A percentile compares a stretch with the other conserved stretches of the same genome.
Evolutionary conservation across 2,797 vertebrate species (phyloP).

Genomic region (Liparis tanakae): DNA sequence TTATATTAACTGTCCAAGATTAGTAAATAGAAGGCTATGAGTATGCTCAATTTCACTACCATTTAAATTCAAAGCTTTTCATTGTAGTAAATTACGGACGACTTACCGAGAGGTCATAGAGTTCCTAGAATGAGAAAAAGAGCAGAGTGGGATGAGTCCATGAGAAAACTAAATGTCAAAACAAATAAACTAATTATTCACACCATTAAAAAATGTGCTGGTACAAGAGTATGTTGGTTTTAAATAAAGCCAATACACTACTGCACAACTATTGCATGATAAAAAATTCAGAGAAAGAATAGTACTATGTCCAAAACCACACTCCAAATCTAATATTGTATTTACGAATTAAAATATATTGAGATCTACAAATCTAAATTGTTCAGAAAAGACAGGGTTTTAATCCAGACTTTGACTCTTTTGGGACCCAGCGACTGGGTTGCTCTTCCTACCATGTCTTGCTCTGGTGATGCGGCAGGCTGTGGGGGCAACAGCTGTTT

Average conservation of each 20-base stretch:
- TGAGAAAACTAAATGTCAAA: slow-evolving; percentile 1
- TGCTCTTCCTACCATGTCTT: slow-evolving; percentile 88
- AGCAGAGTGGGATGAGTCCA: slow-evolving; percentile 10
- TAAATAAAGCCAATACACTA: neutral
- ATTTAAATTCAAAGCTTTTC: neutral
- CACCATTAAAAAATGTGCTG: neutral
- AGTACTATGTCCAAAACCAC: neutral
- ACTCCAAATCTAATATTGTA: neutral
- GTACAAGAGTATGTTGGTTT: neutral
- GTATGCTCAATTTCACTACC: neutral
- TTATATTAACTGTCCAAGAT: neutral
- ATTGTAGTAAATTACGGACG: neutral
- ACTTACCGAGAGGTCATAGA: slow-evolving; percentile 94
- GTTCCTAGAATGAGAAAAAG: slow-evolving; percentile 84
- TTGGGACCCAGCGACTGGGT: neutral
- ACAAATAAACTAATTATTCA: slow-evolving; percentile 2
- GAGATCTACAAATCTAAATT: neutral
- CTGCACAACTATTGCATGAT: neutral
- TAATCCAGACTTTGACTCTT: neutral
- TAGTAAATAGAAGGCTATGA: neutral
- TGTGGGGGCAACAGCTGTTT: slow-evolving; percentile 90
- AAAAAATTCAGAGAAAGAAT: neutral
- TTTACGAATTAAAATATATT: neutral
- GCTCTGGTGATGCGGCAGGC: slow-evolving; percentile 77
- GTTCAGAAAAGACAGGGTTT: neutral